Evolutionary conservation across 1,140 invertebrate species (phyloP), one percentile per base, ranked within the genome.

Genomic region (Papilio aristodemus): DNA sequence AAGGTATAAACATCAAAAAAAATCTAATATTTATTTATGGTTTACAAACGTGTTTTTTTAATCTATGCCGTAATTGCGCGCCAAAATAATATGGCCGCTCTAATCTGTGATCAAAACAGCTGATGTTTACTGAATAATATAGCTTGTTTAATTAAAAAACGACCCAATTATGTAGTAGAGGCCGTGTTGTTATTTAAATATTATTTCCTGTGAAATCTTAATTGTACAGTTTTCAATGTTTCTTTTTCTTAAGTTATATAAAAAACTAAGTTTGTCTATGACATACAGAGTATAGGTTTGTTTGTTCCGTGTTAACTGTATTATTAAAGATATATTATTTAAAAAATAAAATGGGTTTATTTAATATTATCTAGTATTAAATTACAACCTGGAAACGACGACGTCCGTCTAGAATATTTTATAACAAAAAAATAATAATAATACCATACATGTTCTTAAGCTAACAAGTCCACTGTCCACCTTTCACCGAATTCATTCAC

Each of bases 1-100:
- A 54, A 3, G 10, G 17, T 54, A 54, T 11, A 17, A 54, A 22
- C 25, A n/a, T n/a, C n/a, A n/a, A n/a, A 25, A 13, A 39, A 39
- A 43, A 5, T 54, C 27, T 14, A 22, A 62, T 62, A 62, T 62
- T 62, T 62, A 38, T 62, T 39, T 62, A 62, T 62, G 27, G 59
- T 62, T 62, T 19, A 37, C 59, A 39, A 62, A 62, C 59, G 8
- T 17, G 59, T 62, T 62, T 58, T 57, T 62, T 62, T 60, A n/a
- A 62, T 38, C 59, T 37, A n/a, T 62, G 36, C 36, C 27, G 25
- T 39, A 62, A 62, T 62, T 62, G 17, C 36, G 59, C 59, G 59
- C 59, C 59, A 62, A 37, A 62, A 62, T 38, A 36, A 60, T 36
- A 62, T 62, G 27, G 32, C 57, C 27, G 25, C 32, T 25, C 57